These are phyloP conservation scores for Epizoanthus ramosus DNA, from an alignment of 92 coral and sea anemone species.

Conservation along the genomic window DNA sequence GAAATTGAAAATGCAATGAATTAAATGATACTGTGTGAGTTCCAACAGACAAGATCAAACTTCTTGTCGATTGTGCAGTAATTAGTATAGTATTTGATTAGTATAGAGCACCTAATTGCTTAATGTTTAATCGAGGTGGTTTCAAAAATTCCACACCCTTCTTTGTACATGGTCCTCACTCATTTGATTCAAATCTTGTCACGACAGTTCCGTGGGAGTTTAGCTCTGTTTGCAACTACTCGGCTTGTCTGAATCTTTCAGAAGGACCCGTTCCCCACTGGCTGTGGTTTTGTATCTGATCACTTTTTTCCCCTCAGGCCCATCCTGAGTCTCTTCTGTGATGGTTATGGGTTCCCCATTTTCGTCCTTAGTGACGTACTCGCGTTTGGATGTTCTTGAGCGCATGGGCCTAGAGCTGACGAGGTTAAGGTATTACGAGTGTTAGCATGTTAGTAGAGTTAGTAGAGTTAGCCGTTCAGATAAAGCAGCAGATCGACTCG, in stretches of 20 bases:
- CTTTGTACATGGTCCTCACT: too few relatives aligned
- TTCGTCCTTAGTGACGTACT: not conserved
- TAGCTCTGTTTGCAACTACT: slow-evolving; percentile 18
- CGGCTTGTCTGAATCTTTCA: slow-evolving; percentile 5
- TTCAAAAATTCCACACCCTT: too few relatives aligned
- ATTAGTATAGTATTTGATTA: too few relatives aligned
- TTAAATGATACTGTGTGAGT: too few relatives aligned
- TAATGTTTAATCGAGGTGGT: too few relatives aligned
- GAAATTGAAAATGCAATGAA: too few relatives aligned
- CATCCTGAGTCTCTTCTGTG: slow-evolving; percentile 27
- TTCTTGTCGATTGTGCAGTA: too few relatives aligned
- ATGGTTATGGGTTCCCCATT: not conserved
- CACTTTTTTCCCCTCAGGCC: slow-evolving; percentile 8
- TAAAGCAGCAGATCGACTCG: too few relatives aligned
- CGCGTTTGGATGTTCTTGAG: slow-evolving; percentile 18
- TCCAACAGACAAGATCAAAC: too few relatives aligned
- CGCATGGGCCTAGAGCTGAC: slow-evolving; percentile 10
- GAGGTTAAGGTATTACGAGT: not conserved
- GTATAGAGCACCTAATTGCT: too few relatives aligned
- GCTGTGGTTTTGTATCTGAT: slow-evolving; percentile 38
- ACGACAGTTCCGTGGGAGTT: not conserved
- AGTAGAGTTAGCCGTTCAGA: too few relatives aligned
- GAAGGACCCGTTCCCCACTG: not conserved
- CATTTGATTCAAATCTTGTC: too few relatives aligned
- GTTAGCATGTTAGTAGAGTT: not conserved